Conservation (phyloP, 2,888 invertebrate species). For the Metacarcinus magister region DNA sequence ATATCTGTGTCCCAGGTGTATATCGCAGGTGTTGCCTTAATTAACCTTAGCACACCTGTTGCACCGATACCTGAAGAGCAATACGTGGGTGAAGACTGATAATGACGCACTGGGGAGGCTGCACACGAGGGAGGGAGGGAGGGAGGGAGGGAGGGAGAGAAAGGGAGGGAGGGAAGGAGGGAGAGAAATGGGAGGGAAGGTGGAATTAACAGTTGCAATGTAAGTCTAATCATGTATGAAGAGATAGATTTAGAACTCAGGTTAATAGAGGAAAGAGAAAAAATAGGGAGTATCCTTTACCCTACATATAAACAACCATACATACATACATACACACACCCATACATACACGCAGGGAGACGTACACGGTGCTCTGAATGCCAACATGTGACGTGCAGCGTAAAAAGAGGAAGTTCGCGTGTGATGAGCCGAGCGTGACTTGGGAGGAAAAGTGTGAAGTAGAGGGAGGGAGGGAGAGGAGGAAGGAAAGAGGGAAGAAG, state of each 20-base stretch:
- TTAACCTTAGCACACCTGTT: not conserved
- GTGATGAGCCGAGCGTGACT: not conserved
- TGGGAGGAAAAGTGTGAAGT: not conserved
- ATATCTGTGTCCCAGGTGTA: not conserved
- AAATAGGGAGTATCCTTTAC: not conserved
- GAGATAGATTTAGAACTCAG: not conserved
- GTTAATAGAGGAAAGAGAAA: not conserved
- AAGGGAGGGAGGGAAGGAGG: not conserved
- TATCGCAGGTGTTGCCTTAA: not conserved
- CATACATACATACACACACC: not conserved
- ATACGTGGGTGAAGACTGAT: not conserved
- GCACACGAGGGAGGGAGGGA: not conserved
- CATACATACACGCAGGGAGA: not conserved
- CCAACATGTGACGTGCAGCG: not conserved
- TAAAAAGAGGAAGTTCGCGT: not conserved
- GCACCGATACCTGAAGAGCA: not conserved
- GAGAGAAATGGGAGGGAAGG: not conserved
- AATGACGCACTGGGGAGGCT: not conserved
- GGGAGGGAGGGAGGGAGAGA: not conserved
- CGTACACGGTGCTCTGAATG: not conserved
- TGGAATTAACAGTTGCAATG: not conserved
- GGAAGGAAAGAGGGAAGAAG: not conserved
- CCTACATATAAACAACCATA: not conserved
- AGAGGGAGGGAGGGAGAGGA: not conserved
- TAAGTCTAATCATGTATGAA: not conserved